Conservation (phyloP, 1,140 invertebrate species). For the Diabrotica virgifera region DNA sequence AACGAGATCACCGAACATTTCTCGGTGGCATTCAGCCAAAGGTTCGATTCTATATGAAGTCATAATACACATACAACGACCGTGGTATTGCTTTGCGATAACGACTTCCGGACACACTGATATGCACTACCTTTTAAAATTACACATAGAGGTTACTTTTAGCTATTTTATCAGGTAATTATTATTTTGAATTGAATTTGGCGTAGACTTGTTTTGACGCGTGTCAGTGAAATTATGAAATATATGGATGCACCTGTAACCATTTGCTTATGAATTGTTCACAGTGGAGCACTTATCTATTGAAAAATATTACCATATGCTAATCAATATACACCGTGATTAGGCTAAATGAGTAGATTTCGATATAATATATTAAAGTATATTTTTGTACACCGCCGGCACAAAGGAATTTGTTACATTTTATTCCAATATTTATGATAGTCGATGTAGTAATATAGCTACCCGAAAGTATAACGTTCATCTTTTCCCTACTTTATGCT, state of each 20-base stretch:
- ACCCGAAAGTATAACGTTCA: too few relatives aligned
- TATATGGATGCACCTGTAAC: background rate
- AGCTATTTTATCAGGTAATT: background rate
- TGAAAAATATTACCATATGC: too few relatives aligned
- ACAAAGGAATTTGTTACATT: too few relatives aligned
- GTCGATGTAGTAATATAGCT: too few relatives aligned
- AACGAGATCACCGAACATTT: slow-evolving; percentile 41
- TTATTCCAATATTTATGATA: too few relatives aligned
- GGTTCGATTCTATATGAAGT: slow-evolving; percentile 29
- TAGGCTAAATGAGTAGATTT: too few relatives aligned
- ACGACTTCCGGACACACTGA: slow-evolving; percentile 13
- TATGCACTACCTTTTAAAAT: background rate
- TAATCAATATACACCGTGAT: too few relatives aligned
- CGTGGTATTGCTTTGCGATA: slow-evolving; percentile 16
- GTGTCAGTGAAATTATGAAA: background rate
- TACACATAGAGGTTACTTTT: background rate
- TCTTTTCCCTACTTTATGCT: too few relatives aligned
- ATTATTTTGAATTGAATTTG: background rate
- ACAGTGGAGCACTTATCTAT: too few relatives aligned
- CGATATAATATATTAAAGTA: too few relatives aligned
- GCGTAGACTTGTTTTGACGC: background rate
- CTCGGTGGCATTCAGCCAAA: slow-evolving; percentile 36
- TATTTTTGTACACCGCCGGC: too few relatives aligned
- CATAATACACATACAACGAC: slow-evolving; percentile 8
- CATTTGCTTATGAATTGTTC: too few relatives aligned